Percentiles rank a stretch among this genome's conserved stretches.
phyloP scores from a whole-genome alignment of 2,888 invertebrate species.

The Priocnemis perturbator region DNA sequence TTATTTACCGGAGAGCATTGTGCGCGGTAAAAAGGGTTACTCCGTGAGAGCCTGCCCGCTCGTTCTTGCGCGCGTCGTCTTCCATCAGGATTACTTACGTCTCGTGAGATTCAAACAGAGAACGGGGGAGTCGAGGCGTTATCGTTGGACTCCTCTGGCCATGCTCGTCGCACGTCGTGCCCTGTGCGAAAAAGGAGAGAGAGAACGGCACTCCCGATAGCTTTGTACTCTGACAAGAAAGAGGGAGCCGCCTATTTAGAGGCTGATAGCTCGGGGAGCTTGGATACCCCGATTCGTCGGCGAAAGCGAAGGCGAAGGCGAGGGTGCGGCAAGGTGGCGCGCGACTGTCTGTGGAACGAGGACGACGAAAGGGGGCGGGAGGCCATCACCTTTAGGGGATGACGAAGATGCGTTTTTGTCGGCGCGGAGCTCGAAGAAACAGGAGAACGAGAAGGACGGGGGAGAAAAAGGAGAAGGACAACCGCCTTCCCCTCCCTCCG shows the following conservation, averaged over 20 bases:
- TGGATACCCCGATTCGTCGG: constrained; percentile 22
- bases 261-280: constrained; percentile 36
- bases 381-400: constrained; percentile 39
- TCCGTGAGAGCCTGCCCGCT: no score
- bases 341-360: constrained; percentile 16
- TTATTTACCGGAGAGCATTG: no score
- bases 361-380: constrained; percentile 9
- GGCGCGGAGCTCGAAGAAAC: constrained; percentile 32
- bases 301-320: constrained; percentile 26
- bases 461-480: no score
- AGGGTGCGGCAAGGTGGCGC: constrained; percentile 22
- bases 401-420: constrained; percentile 54
- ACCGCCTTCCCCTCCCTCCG: constrained; percentile 8
- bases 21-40: no score
- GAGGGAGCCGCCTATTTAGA: constrained; percentile 42
- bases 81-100: no score
- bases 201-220: constrained; percentile 28
- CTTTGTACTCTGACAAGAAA: constrained; percentile 39
- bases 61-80: no score
- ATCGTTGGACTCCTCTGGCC: background rate
- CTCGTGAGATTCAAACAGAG: background rate
- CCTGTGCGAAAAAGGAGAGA: constrained; percentile 17
- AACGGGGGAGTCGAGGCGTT: constrained; percentile 1
- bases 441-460: constrained; percentile 18
- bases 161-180: constrained; percentile 4